Conservation (phyloP, 2,888 invertebrate species). For the Ephialtes manifestator region DNA sequence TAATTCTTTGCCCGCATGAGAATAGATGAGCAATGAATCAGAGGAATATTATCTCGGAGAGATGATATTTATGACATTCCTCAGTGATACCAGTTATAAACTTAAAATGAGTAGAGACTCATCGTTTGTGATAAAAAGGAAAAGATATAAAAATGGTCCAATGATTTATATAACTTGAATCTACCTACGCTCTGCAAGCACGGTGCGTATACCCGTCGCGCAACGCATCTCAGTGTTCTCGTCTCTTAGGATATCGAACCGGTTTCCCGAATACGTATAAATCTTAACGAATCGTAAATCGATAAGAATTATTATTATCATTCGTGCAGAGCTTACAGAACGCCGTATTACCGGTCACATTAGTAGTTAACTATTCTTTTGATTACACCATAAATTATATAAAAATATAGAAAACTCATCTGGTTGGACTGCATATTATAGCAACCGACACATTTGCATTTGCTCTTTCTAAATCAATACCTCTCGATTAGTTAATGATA, state of each 20-base stretch:
- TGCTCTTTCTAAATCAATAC: not conserved
- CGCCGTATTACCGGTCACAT: constrained; percentile 28
- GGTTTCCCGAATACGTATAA: constrained; percentile 61
- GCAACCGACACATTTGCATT: not conserved
- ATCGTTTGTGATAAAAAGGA: not conserved
- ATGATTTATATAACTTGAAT: constrained; percentile 42
- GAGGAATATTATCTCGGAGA: not conserved
- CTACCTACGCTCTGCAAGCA: not conserved
- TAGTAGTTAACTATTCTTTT: constrained; percentile 52
- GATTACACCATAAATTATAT: constrained; percentile 32
- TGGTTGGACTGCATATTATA: not conserved
- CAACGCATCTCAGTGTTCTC: not conserved
- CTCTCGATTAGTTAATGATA: not conserved
- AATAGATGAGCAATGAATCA: constrained; percentile 31
- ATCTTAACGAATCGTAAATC: constrained; percentile 64
- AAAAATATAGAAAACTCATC: not conserved
- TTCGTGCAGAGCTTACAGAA: constrained; percentile 1
- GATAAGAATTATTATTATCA: constrained; percentile 60
- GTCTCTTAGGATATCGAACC: constrained; percentile 47
- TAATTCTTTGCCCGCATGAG: not conserved
- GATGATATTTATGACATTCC: constrained; percentile 14
- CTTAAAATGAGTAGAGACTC: not conserved
- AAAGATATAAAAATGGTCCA: constrained; percentile 25
- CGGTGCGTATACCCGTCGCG: not conserved
- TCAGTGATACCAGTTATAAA: constrained; percentile 9